Base-by-base conservation (phyloP, 2,888 invertebrate species). In the Drosophila falleni region DNA sequence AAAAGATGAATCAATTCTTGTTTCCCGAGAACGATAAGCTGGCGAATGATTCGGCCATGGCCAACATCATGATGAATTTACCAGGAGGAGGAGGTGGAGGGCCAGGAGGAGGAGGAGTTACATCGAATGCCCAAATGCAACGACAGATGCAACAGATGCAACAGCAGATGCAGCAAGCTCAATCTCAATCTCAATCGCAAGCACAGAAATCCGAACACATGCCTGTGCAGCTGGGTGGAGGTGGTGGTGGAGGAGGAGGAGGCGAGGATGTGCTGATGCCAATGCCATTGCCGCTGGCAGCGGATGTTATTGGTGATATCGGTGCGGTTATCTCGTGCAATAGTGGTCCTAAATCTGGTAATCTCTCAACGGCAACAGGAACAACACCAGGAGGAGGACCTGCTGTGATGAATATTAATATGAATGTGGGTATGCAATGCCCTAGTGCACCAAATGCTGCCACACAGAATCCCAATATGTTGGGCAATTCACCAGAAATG, bases 1-100 rank as follows among this genome's bases (percentile, higher is more conserved):
- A 92, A 54, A 98, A 98, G 94, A 97, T 98, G 96, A 97, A 98
- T 87, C 97, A 97, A 92, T 96, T 98, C 94, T 93, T 98, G 62
- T 98, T 98, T 93, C 97, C 97, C 0, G 98, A 98, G 90, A 95
- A 95, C 60, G 89, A 89, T 0, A 89, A 85, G 31, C 23, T 80
- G 31, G 41, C 74, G 5, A 75, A 74, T 54, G 72, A 68, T 35
- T 46, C 80, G 29, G 53, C 63, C 13, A 66, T 74, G 47, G 47
- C 58, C 8, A 87, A 78, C 26, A 41, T 87, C 1, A 71, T 89
- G 46, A 83, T 89, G 54, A 82, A 71, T 50, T 71, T 86, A 56
- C 58, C 76, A 19, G 46, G 26, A n/a, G 46, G 26, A n/a, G 46
- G 44, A 8, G 23, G 29, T 15, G 64, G 64, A 15, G 46, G 44